Base-by-base conservation (phyloP, 2,888 invertebrate genomes). In the Chrysolina oricalcia region DNA sequence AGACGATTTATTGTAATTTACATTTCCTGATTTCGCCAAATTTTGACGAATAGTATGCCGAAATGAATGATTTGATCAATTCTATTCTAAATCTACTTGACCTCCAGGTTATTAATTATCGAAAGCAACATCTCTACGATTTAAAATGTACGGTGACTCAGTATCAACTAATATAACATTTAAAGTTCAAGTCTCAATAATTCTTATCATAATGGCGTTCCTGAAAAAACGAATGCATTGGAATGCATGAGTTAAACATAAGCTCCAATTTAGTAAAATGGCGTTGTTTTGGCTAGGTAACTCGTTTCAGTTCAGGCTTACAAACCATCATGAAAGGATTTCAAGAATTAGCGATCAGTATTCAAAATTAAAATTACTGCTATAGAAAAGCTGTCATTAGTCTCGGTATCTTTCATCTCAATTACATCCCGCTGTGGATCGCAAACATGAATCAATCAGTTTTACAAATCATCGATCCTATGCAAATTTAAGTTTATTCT, bases 361-460 rank as follows among this genome's bases (percentile, higher is more conserved):
- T 50, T 50, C 50, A 50, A 50, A 50, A 19, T 19, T 50, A n/a
- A 50, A 50, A 50, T 50, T 17, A 50, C 19, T 19, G 50, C 15
- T 50, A 50, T 9, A 19, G 19, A 19, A 19, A 50, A n/a, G 50
- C 50, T 50, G 50, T 50, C 50, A 50, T 50, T 50, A 50, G 50
- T 50, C 50, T 50, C 19, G 50, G 19, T 17, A 17, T 19, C 19
- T 50, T 50, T 19, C 17, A 50, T 50, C 50, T 19, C 8, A 19
- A 50, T 50, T 50, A 50, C n/a, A 50, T 50, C 50, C 19, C 15
- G 11, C 50, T 50, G 50, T 10, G 50, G 50, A 50, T 50, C 50
- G 35, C 35, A 50, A 50, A 17, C 19, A 50, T 50, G 10, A 19
- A 50, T 50, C 50, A 4, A 50, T 50, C 50, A 50, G 9, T 50